Conservation (phyloP, 2,113 vertebrate genomes). For the Columba livia region DNA sequence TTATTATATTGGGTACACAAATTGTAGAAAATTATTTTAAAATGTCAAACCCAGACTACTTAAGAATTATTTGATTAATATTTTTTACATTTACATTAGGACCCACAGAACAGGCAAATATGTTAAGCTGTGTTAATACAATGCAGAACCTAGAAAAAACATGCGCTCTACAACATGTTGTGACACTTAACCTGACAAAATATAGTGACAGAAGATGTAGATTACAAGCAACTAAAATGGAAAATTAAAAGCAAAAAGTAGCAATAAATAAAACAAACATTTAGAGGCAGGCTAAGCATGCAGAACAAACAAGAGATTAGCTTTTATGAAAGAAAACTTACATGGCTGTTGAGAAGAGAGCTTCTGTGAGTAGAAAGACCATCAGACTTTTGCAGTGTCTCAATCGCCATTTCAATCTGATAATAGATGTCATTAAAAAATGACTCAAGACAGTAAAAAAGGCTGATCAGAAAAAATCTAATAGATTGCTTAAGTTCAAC, state of each 20-base stretch:
- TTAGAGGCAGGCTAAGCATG: slow-evolving; percentile 74
- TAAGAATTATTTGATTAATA: not conserved
- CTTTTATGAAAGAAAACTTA: slow-evolving; percentile 77
- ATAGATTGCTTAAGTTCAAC: slow-evolving; percentile 61
- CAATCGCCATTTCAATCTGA: slow-evolving; percentile 85
- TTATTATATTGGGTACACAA: not conserved
- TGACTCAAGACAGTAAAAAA: slow-evolving; percentile 80
- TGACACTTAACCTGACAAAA: slow-evolving; percentile 45
- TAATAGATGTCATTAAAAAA: slow-evolving; percentile 84
- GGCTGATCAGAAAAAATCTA: slow-evolving; percentile 73
- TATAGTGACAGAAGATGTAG: slow-evolving; percentile 9
- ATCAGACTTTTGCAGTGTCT: slow-evolving; percentile 84
- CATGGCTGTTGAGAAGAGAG: slow-evolving; percentile 84
- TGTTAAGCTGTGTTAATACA: not conserved
- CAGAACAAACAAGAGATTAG: slow-evolving; percentile 74
- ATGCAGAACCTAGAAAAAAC: slow-evolving; percentile 33
- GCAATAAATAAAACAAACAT: slow-evolving; percentile 72
- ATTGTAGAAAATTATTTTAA: slow-evolving; percentile 1
- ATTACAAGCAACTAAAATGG: slow-evolving; percentile 54
- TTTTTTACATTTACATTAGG: slow-evolving; percentile 1
- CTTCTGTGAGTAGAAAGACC: slow-evolving; percentile 83
- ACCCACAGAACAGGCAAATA: not conserved
- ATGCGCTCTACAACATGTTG: not conserved
- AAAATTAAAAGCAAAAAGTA: slow-evolving; percentile 64
- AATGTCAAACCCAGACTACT: not conserved